These are phyloP conservation scores for Gnathonemus longibarbis DNA, from an alignment of 2,113 vertebrate genomes.

Conservation along the genomic window DNA sequence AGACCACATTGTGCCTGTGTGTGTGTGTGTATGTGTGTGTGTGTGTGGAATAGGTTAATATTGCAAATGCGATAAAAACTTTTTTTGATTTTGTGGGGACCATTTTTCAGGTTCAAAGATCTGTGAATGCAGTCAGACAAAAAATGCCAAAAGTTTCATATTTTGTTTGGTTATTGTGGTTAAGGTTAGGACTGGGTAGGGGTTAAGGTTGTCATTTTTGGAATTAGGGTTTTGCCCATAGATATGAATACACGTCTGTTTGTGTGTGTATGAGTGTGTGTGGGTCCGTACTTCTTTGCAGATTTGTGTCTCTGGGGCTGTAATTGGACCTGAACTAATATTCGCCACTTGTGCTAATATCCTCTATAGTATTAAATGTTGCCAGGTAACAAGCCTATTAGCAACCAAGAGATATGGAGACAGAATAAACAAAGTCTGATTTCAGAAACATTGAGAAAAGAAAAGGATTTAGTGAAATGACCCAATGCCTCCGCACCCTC, in stretches of 20 bases:
- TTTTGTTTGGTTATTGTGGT: too few species aligned
- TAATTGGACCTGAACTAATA: constrained; percentile 23
- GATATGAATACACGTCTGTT: background rate
- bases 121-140: too few species aligned
- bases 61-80: too few species aligned
- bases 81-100: too few species aligned
- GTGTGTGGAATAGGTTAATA: background rate
- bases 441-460: constrained; percentile 17
- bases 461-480: background rate
- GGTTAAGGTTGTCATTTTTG: too few species aligned
- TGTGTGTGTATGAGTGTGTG: background rate
- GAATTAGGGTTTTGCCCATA: too few species aligned
- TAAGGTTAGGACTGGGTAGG: too few species aligned
- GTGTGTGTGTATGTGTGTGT: background rate
- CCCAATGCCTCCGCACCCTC: background rate
- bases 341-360: constrained; percentile 23
- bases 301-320: constrained; percentile 3
- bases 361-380: constrained; percentile 22
- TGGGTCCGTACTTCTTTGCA: background rate
- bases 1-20: background rate
- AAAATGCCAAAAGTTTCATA: too few species aligned
- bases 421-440: constrained; percentile 26
- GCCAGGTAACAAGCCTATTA: constrained; percentile 28
- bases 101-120: too few species aligned
- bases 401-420: constrained; percentile 23